Base-by-base conservation (phyloP, 1,140 invertebrate species). In the Saxidomus purpurata region DNA sequence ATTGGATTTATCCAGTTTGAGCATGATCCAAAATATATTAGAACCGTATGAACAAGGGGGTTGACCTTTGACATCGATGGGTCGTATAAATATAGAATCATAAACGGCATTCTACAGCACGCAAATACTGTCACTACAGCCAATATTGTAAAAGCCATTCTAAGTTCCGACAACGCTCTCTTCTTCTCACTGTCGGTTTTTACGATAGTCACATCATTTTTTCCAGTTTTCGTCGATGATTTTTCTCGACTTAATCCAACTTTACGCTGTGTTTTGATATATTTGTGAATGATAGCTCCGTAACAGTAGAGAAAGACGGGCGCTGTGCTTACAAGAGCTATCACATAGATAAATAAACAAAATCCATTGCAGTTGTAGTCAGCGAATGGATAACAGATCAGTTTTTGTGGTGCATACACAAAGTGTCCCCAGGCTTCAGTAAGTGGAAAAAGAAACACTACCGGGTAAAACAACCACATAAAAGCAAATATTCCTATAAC, bases 1-100 rank as follows among this genome's bases (percentile, higher is more conserved):
- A 88, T 67, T 8, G 86, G 86, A 28, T 88, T 88, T 49, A 88
- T 88, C 59, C 74, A 88, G 43, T 88, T 88, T 55, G 86, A 88
- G 43, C 77, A 71, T 6, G 86, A 80, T 49, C 86, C 86, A 11
- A 88, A 49, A 49, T 80, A 88, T n/a, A 88, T 88, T n/a, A 88
- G 76, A 6, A 88, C 36, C 19, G 86, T 88, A 34, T 88, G 86
- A 15, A 81, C 15, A 19, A 88, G 36, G 17, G 86, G 86, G 36
- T 81, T 80, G 15, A 88, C 86, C 34, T 81, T 88, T 28, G 76
- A 71, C 86, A 88, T 88, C 17, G 86, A 88, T 6, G 86, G 86
- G 25, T 88, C 86, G 13, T 79, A 77, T 15, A 88, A 40, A 52
- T 88, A 88, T 47, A 88, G 43, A 34, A 88, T 55, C 76, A 88